Evolutionary conservation across 2,888 invertebrate species (phyloP), one percentile per base, ranked within the genome.

Genomic region (Diaphora mendica): DNA sequence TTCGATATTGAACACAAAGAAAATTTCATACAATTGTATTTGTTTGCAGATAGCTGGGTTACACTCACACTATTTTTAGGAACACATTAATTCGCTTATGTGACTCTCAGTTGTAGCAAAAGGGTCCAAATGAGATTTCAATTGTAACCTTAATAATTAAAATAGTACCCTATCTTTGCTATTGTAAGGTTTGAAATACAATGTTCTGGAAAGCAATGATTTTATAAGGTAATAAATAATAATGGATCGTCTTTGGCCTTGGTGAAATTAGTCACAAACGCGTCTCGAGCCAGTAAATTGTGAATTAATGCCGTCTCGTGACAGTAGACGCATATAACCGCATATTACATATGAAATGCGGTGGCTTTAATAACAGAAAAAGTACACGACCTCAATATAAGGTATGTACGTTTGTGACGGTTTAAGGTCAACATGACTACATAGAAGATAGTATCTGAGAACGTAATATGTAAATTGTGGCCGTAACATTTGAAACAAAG

Each of bases 171-270:
- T 91, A 88, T 72, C 26, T 8, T n/a, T 44, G 51, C 1, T 74
- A 3, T 55, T 70, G 79, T 91, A 93, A 87, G 87, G 91, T 88
- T 76, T 77, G 62, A 75, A 87, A 86, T 89, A 33, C 72, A 71
- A 75, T 71, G 73, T 77, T 76, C 77, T 77, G 71, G 30, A 81
- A 82, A 84, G 81, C 83, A 84, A 88, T 87, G 84, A 89, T 91
- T 92, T 91, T 91, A 92, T 93, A 93, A 87, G 91, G 93, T 87
- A 93, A 94, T 94, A 95, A 95, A 95, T 94, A 94, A 94, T 94
- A 94, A 93, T 94, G 94, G 93, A 91, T 93, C 93, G 91, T 93
- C 92, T 89, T 87, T 89, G 93, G 91, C 94, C 94, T 95, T 95
- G 93, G 91, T 85, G 90, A 91, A 93, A 93, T 94, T 94, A 95